A percentile compares a stretch with the other conserved stretches of the same genome.
These are phyloP conservation scores for Pica pica DNA, from an alignment of 2,113 vertebrate species.

Conservation along the genomic window DNA sequence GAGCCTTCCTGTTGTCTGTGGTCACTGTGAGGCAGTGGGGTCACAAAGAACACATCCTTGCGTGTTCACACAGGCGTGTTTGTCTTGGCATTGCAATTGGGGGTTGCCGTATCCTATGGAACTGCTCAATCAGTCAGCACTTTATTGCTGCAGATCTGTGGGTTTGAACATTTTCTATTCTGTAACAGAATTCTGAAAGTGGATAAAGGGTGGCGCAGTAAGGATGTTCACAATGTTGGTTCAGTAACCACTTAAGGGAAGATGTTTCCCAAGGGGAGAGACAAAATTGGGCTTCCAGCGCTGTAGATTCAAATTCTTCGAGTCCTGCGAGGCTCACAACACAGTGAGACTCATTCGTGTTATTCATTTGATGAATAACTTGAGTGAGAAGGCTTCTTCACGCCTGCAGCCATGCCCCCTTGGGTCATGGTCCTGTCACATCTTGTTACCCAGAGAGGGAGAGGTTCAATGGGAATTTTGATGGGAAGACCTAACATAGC, in stretches of 20 bases:
- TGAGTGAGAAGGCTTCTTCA: neutral
- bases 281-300: neutral
- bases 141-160: neutral
- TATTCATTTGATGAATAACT: neutral
- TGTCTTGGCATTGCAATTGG: neutral
- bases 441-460: neutral
- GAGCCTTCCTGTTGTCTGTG: neutral
- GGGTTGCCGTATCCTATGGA: neutral
- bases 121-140: neutral
- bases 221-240: neutral
- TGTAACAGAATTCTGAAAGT: neutral
- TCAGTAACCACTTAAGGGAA: neutral
- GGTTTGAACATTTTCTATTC: neutral
- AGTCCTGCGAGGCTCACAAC: neutral
- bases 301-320: neutral
- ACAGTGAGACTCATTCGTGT: neutral
- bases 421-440: neutral
- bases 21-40: neutral
- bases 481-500: neutral
- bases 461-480: neutral
- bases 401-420: neutral
- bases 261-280: neutral
- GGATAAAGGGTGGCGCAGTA: neutral
- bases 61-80: neutral
- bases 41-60: neutral